A percentile compares a stretch with the other conserved stretches of the same genome.
Conservation (phyloP, 2,888 invertebrate genomes). For the Noctua janthe region DNA sequence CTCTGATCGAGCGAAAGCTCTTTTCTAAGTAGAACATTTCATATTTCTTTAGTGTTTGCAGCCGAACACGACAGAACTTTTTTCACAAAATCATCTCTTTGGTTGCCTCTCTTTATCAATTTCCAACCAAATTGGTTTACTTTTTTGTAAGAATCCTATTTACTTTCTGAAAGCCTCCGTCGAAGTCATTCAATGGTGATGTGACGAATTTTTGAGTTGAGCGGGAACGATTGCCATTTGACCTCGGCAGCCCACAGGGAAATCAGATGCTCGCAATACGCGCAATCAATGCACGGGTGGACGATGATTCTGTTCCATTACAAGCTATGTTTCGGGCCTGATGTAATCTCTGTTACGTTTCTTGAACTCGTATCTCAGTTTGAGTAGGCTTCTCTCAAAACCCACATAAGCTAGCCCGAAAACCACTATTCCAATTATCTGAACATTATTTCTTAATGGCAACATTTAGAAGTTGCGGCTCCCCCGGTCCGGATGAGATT, state of each 20-base stretch:
- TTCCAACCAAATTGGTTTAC: conserved; percentile 47
- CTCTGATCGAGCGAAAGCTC: background rate
- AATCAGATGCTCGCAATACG: conserved; percentile 58
- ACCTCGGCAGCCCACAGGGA: conserved; percentile 55
- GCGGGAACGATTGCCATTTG: conserved; percentile 51
- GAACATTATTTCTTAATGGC: conserved; percentile 40
- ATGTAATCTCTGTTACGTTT: conserved; percentile 13
- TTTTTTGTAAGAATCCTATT: conserved; percentile 35
- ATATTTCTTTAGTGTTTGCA: conserved; percentile 1
- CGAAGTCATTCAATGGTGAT: conserved; percentile 44
- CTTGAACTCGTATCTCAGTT: background rate
- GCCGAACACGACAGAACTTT: background rate
- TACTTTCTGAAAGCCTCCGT: conserved; percentile 19
- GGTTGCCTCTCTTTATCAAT: conserved; percentile 35
- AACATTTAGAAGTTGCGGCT: conserved; percentile 18
- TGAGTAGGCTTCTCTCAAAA: background rate
- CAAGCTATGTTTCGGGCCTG: conserved; percentile 6
- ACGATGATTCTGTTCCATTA: conserved; percentile 33
- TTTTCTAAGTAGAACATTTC: background rate
- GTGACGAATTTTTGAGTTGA: conserved; percentile 46
- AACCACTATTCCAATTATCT: conserved; percentile 18
- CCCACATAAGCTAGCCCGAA: conserved; percentile 13
- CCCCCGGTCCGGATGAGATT: conserved; percentile 25
- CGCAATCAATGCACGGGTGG: conserved; percentile 55
- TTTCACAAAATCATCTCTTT: background rate